Conservation (phyloP, 2,888 invertebrate species). For the Pristionchus arcanus region DNA sequence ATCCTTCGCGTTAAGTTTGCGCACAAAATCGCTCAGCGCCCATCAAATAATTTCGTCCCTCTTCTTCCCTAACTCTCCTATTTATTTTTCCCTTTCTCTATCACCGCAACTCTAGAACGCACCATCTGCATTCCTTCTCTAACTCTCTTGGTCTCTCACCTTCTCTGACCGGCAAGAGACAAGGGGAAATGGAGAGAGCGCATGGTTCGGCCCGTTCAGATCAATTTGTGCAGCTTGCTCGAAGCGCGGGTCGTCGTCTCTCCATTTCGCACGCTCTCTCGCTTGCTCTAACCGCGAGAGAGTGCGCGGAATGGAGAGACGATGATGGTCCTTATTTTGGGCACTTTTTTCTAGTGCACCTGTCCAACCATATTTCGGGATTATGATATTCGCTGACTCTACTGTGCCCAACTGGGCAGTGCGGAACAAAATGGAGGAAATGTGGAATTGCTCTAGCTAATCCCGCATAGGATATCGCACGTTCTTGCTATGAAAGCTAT, state of each 20-base stretch:
- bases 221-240: not conserved
- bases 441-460: too few relatives aligned
- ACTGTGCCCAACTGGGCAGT: not conserved
- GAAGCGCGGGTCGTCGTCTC: too few relatives aligned
- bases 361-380: not conserved
- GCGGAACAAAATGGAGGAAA: not conserved
- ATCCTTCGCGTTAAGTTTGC: not conserved
- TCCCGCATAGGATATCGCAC: too few relatives aligned
- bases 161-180: not conserved
- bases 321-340: too few relatives aligned
- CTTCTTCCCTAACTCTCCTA: not conserved
- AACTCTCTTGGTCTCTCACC: not conserved
- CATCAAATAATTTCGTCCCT: slow-evolving; percentile 6
- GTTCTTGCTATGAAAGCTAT: not conserved
- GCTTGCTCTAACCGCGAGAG: too few relatives aligned
- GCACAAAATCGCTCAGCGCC: slow-evolving; percentile 3
- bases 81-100: not conserved
- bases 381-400: not conserved
- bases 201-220: not conserved
- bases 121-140: not conserved
- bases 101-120: not conserved
- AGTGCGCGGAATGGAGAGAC: too few relatives aligned
- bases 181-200: not conserved
- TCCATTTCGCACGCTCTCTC: too few relatives aligned
- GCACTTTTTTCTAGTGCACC: too few relatives aligned